Percentiles rank a stretch among this genome's conserved stretches.
Evolutionary conservation across 1,140 invertebrate species (phyloP).

Genomic region (Papilio xuthus): DNA sequence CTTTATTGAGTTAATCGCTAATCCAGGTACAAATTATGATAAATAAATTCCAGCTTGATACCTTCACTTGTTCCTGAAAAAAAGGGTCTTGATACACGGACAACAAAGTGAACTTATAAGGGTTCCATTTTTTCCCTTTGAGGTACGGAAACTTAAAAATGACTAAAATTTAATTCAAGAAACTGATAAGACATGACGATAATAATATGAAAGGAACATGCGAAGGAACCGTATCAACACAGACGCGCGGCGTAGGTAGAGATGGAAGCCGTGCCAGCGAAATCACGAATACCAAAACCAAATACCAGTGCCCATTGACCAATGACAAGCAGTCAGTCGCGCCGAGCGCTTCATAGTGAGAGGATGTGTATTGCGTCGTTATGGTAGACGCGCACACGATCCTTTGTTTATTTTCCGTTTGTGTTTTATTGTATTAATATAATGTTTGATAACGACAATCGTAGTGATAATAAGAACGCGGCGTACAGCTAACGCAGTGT

Average conservation of each 20-base stretch:
- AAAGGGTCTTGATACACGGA: no score
- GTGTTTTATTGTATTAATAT: constrained; percentile 6
- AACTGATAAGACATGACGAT: neutral
- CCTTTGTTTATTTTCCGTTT: constrained; percentile 35
- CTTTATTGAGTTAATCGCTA: no score
- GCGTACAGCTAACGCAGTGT: constrained; percentile 18
- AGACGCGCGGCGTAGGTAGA: constrained; percentile 16
- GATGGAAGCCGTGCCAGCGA: constrained; percentile 18
- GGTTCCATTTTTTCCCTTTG: no score
- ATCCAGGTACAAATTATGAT: no score
- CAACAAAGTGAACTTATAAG: no score
- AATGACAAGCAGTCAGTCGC: constrained; percentile 33
- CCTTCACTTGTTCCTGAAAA: no score
- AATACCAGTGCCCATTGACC: constrained; percentile 2
- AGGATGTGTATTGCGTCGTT: neutral
- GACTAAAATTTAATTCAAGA: neutral
- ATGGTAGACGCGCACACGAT: neutral
- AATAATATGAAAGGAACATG: no score
- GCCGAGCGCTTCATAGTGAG: neutral
- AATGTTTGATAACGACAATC: constrained; percentile 15
- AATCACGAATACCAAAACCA: constrained; percentile 24
- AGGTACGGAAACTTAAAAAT: no score
- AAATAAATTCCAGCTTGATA: no score
- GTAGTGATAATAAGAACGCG: constrained; percentile 26
- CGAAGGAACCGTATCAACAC: neutral